A percentile compares a stretch with the other conserved stretches of the same genome.
phyloP scores from a whole-genome alignment of 2,888 invertebrate genomes.

The Cerastoderma edule region DNA sequence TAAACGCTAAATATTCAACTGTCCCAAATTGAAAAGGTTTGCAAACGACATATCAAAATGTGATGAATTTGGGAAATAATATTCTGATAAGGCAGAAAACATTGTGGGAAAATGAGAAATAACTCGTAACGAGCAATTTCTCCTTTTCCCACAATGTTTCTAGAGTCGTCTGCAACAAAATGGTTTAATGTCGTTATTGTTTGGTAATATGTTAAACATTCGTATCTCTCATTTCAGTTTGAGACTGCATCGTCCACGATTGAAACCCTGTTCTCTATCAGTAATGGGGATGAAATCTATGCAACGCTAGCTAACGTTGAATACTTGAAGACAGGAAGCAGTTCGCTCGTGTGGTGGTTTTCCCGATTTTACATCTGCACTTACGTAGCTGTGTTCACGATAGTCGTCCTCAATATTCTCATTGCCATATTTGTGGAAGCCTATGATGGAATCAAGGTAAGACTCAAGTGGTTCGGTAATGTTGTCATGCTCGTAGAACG shows the following conservation, averaged over 20 bases:
- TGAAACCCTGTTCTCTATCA: slow-evolving; percentile 20
- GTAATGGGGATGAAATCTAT: slow-evolving; percentile 27
- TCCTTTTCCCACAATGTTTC: too few relatives aligned
- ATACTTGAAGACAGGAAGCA: slow-evolving; percentile 8
- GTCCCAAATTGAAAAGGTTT: too few relatives aligned
- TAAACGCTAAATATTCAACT: too few relatives aligned
- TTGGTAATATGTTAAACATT: background rate
- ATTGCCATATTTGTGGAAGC: slow-evolving; percentile 32
- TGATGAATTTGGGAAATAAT: background rate
- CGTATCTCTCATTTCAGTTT: slow-evolving; percentile 10
- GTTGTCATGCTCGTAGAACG: too few relatives aligned
- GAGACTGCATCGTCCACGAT: background rate
- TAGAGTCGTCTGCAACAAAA: background rate
- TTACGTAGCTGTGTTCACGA: slow-evolving; percentile 23
- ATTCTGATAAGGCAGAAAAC: background rate
- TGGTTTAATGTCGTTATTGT: background rate
- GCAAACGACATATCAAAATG: background rate
- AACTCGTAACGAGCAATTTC: background rate
- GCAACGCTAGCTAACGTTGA: slow-evolving; percentile 21
- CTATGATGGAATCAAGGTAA: slow-evolving; percentile 33
- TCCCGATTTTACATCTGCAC: slow-evolving; percentile 6
- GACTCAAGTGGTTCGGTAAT: too few relatives aligned
- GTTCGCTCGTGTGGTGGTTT: slow-evolving; percentile 6
- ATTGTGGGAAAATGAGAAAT: background rate
- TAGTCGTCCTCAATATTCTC: slow-evolving; percentile 28